Base-by-base conservation (phyloP, 1,140 invertebrate genomes). In the Sinonovacula constricta region DNA sequence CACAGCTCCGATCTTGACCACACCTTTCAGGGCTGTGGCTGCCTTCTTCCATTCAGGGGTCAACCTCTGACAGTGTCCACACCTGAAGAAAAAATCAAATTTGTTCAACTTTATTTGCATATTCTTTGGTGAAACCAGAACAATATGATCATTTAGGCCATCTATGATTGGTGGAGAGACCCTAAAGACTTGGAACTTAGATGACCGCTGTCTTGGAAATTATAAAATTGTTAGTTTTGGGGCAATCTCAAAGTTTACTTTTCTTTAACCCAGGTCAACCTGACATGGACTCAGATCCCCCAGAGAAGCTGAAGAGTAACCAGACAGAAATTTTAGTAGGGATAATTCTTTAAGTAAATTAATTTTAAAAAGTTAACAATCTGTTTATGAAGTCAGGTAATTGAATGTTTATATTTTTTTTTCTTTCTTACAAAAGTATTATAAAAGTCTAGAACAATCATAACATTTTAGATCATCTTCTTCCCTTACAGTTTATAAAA, bases 31-130 rank as follows among this genome's bases (percentile, higher is more conserved):
- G 88, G 98, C 95, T 59, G 94, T 94, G 31, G 99, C 98, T 26
- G 98, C 99, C 89, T 96, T 95, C 49, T 96, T 96, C 97, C 97
- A 99, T 84, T 97, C 95, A 0, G 98, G 98, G 67, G 95, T 97
- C n/a, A 99, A 92, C 88, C 95, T 96, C 91, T 99, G 97, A 86
- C 98, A 99, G 91, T 99, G 93, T 24, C 93, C 93, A 91, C 93
- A 93, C 93, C 93, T 93, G 45, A 53, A 85, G 78, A 81, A 34
- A 65, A 39, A 24, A 34, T 33, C 15, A 57, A n/a, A n/a, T n/a
- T n/a, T 30, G 10, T 15, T 10, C 10, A 57, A 59, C 15, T 3
- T 24, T n/a, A n/a, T n/a, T n/a, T n/a, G n/a, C n/a, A n/a, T n/a
- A n/a, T n/a, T n/a, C n/a, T n/a, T n/a, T n/a, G n/a, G n/a, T n/a